phyloP scores from a whole-genome alignment of 2,113 vertebrate genomes.

The Myotis yumanensis region DNA sequence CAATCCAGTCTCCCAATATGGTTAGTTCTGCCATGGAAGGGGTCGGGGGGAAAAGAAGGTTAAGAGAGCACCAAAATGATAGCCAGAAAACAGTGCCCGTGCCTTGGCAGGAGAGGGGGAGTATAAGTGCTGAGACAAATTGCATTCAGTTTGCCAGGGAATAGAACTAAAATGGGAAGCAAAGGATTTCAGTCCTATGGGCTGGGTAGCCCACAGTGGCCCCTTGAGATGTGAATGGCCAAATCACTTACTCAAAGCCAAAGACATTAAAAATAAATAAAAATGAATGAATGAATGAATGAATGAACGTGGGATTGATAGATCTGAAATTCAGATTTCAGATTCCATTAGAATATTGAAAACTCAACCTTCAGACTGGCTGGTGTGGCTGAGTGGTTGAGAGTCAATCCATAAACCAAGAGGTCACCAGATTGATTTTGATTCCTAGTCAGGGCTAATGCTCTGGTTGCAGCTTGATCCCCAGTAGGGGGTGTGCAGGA shows the following conservation, averaged over 20 bases:
- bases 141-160: neutral
- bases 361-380: neutral
- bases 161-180: neutral
- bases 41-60: neutral
- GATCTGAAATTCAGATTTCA: neutral
- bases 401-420: too few relatives aligned
- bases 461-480: too few relatives aligned
- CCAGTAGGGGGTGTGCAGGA: too few relatives aligned
- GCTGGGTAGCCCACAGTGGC: neutral
- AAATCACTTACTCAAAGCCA: neutral
- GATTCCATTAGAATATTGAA: neutral
- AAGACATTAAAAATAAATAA: neutral
- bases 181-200: neutral
- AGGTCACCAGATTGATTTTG: too few relatives aligned
- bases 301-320: neutral
- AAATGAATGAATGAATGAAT: too few relatives aligned
- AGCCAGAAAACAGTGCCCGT: neutral
- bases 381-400: too few relatives aligned
- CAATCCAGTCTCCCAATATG: neutral
- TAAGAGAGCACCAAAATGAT: neutral
- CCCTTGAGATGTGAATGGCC: neutral
- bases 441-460: too few relatives aligned
- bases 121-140: neutral
- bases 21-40: neutral
- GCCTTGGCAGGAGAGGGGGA: neutral